These are phyloP conservation scores for Amblyteles armatorius DNA, from an alignment of 2,888 invertebrate species.

Conservation along the genomic window DNA sequence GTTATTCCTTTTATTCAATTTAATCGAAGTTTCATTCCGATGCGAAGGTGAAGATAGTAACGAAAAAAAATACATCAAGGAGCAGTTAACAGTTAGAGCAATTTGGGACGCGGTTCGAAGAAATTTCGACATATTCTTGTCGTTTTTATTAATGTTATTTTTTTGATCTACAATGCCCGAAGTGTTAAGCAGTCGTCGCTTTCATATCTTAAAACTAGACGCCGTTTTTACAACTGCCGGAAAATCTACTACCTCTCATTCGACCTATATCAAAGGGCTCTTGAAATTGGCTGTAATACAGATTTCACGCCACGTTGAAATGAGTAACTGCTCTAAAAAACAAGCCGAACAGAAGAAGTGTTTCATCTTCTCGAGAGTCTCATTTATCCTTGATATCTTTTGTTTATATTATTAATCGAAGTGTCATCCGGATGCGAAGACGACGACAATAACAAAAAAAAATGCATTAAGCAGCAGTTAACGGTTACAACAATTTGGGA, in stretches of 20 bases:
- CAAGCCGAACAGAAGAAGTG: background rate
- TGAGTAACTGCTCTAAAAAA: background rate
- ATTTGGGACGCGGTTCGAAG: conserved; percentile 9
- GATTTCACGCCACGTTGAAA: background rate
- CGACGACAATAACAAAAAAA: background rate
- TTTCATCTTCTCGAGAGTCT: background rate
- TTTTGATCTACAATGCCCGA: background rate
- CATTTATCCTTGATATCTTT: background rate
- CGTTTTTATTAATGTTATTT: too few species aligned
- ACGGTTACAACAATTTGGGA: conserved; percentile 19
- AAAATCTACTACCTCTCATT: background rate
- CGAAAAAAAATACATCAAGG: conserved; percentile 4
- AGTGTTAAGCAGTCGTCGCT: background rate
- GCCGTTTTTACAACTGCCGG: background rate
- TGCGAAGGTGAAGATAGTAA: background rate
- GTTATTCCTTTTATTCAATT: background rate
- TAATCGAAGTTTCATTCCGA: background rate
- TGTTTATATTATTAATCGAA: background rate
- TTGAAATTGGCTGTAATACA: background rate
- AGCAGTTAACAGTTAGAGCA: background rate
- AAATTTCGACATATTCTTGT: background rate
- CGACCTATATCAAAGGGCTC: background rate
- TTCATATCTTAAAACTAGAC: background rate
- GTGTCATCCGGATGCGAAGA: background rate
- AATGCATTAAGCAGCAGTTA: conserved; percentile 8